Percentiles rank a stretch among this genome's conserved stretches.
These are phyloP conservation scores for Steatornis caripensis DNA, from an alignment of 2,113 vertebrate species.

Conservation along the genomic window DNA sequence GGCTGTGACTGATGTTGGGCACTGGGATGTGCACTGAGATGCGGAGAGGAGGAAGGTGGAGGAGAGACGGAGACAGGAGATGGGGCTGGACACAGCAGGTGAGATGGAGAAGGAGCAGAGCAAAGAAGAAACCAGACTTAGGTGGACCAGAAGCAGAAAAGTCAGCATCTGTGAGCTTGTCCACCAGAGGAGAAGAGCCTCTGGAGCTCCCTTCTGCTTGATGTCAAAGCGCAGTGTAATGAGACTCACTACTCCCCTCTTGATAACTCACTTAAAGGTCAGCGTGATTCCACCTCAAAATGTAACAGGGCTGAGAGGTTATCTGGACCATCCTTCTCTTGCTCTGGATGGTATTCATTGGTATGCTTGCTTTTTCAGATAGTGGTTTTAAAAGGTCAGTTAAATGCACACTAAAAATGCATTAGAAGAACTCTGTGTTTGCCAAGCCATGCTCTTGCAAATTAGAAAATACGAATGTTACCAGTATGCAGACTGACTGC, in stretches of 20 bases:
- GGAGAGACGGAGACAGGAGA: not conserved
- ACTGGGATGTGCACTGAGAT: not conserved
- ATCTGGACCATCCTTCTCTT: not conserved
- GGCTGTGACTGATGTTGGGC: not conserved
- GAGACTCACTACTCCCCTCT: not conserved
- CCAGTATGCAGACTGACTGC: not conserved
- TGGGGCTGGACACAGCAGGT: not conserved
- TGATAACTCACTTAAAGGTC: slow-evolving; percentile 1
- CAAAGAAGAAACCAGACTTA: not conserved
- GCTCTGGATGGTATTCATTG: not conserved
- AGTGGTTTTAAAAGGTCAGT: not conserved
- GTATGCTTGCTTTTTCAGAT: not conserved
- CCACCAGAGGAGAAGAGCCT: not conserved
- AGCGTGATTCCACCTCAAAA: not conserved
- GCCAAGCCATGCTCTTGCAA: not conserved
- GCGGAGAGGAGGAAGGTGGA: not conserved
- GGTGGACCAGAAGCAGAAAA: not conserved
- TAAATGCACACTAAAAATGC: not conserved
- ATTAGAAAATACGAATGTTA: not conserved
- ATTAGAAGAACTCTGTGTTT: not conserved
- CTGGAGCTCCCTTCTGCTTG: not conserved
- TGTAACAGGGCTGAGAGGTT: slow-evolving; percentile 5
- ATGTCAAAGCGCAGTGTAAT: not conserved
- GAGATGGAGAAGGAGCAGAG: not conserved
- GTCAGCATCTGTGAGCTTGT: not conserved